phyloP scores from a whole-genome alignment of 2,888 invertebrate species.

The Serrognathus titanus region DNA sequence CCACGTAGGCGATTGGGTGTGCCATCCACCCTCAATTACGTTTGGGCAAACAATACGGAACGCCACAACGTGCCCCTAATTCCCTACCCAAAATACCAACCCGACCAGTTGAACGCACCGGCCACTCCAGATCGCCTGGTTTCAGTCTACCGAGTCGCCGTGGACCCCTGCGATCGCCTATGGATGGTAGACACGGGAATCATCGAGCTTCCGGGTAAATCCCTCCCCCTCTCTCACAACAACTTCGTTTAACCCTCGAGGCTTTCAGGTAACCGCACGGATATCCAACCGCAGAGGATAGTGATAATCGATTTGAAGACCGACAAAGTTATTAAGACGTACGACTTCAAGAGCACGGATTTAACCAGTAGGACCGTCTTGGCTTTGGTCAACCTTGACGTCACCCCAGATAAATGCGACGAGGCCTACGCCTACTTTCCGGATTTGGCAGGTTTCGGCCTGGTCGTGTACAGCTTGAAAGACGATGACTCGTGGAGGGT shows the following conservation, averaged over 20 bases:
- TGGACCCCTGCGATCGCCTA: conserved; percentile 68
- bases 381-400: conserved; percentile 69
- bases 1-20: conserved; percentile 65
- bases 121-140: conserved; percentile 46
- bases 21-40: conserved; percentile 51
- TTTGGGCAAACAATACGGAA: conserved; percentile 37
- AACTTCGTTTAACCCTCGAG: neutral
- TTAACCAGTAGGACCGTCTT: conserved; percentile 52
- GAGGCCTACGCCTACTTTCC: conserved; percentile 71
- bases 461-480: conserved; percentile 58
- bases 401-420: conserved; percentile 55
- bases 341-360: conserved; percentile 53
- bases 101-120: conserved; percentile 55
- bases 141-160: conserved; percentile 68
- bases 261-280: conserved; percentile 7
- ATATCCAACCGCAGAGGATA: conserved; percentile 59
- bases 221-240: neutral
- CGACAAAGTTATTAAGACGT: conserved; percentile 58
- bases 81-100: conserved; percentile 57
- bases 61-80: conserved; percentile 53
- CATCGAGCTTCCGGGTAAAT: conserved; percentile 62
- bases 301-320: conserved; percentile 65
- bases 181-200: conserved; percentile 80
- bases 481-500: conserved; percentile 66
- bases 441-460: conserved; percentile 60